Evolutionary conservation across 2,888 invertebrate genomes (phyloP), one percentile per base, ranked within the genome.

Genomic region (Hirtodrosophila alboralis): DNA sequence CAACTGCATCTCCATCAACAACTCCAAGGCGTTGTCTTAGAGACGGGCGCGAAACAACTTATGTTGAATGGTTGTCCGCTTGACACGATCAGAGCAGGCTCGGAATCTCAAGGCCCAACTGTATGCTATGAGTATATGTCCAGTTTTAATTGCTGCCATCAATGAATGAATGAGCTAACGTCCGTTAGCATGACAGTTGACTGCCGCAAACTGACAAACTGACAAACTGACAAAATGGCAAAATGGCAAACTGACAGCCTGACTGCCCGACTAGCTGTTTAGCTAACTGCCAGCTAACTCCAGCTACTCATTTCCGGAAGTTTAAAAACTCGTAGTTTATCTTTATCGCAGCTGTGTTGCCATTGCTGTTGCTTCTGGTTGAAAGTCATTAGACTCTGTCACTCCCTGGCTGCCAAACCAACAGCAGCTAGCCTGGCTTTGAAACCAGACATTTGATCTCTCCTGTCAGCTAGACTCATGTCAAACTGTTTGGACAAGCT

Each of bases 221-320:
- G 43, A 44, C 51, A 28, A 45, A 37, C 36, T 49, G 62, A 54
- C 63, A 47, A 47, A 37, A 34, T 51, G 47, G 45, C 51, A 23
- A 40, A 41, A 10, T 26, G 31, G 47, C 71, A 30, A 12, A 14
- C 10, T 18, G 44, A 65, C 63, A 45, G 16, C 30, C 44, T n/a
- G 47, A 45, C 59, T 36, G 40, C 3, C 41, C 12, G 18, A 40
- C 67, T 41, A 16, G 14, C 48, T 13, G 34, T 10, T 78, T 57
- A 60, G 48, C 52, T 68, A 57, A 56, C 81, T 73, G 69, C 60
- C 69, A 68, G 38, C 53, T 38, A 60, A 80, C 85, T 79, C 53
- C 41, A 60, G 84, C 85, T 79, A 67, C 78, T 84, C 67, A 72
- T 71, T 78, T 85, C 83, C 83, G 78, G 78, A 78, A 85, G 79